Evolutionary conservation across 2,113 vertebrate species (phyloP).

Genomic region (Cettia cetti): DNA sequence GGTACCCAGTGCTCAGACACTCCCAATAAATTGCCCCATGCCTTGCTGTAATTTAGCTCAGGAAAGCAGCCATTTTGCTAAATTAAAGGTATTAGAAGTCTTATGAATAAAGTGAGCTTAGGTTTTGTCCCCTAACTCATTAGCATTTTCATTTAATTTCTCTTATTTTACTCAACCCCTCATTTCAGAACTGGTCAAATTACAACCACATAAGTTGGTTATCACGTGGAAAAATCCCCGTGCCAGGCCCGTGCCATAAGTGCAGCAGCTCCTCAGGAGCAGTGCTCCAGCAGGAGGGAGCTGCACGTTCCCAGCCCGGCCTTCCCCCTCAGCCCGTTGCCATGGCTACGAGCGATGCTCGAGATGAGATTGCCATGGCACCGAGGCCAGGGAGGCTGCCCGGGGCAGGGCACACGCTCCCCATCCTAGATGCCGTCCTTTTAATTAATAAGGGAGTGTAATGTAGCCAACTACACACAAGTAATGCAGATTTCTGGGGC

Average conservation of each 20-base stretch:
- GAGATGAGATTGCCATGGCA: conserved; percentile 31
- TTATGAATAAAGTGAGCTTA: background rate
- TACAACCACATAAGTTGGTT: background rate
- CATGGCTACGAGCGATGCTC: conserved; percentile 28
- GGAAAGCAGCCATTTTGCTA: background rate
- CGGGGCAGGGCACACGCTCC: background rate
- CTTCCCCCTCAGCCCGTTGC: background rate
- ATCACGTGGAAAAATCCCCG: background rate
- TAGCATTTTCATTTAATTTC: background rate
- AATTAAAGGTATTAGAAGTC: background rate
- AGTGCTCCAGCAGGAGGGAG: background rate
- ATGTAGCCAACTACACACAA: background rate
- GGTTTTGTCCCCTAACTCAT: background rate
- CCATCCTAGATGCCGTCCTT: rapidly evolving
- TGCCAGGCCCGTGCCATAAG: background rate
- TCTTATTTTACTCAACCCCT: background rate
- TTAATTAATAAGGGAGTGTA: background rate
- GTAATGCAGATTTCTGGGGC: background rate
- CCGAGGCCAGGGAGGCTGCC: background rate
- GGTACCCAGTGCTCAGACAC: background rate
- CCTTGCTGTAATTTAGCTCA: background rate
- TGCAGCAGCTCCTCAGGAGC: background rate
- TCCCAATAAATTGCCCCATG: background rate
- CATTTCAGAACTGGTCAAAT: background rate
- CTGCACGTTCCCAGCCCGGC: background rate